These are phyloP conservation scores for Dichetophora obliterata DNA, from an alignment of 2,888 invertebrate genomes.

Conservation along the genomic window DNA sequence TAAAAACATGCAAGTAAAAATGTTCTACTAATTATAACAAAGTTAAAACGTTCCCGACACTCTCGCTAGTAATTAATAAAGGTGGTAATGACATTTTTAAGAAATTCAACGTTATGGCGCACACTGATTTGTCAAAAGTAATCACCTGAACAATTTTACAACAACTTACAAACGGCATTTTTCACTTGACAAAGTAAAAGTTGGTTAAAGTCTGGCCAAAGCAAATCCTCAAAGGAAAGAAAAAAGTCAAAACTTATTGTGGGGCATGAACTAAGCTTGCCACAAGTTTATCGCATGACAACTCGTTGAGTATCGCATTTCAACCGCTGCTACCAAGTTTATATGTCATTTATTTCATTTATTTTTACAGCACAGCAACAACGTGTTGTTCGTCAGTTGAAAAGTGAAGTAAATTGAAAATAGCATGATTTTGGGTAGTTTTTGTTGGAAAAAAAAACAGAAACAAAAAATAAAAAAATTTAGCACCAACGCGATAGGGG, in stretches of 20 bases:
- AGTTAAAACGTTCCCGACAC: too few relatives aligned
- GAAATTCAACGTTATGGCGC: neutral
- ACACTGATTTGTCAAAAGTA: neutral
- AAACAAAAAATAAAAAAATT: too few relatives aligned
- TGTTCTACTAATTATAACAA: too few relatives aligned
- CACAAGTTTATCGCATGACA: slow-evolving; percentile 32
- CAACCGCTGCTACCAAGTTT: neutral
- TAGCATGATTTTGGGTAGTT: neutral
- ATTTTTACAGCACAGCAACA: neutral
- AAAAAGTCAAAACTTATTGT: too few relatives aligned
- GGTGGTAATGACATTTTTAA: neutral
- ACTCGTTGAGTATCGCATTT: slow-evolving; percentile 23
- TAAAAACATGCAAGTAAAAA: too few relatives aligned
- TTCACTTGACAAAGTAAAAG: neutral
- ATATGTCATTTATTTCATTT: too few relatives aligned
- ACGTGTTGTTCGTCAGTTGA: neutral
- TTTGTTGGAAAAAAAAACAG: neutral
- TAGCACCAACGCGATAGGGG: too few relatives aligned
- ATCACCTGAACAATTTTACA: neutral
- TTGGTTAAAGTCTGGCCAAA: neutral
- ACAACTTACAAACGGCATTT: neutral
- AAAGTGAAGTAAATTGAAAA: neutral
- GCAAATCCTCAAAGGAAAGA: neutral
- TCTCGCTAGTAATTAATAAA: too few relatives aligned
- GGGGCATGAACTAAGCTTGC: neutral